A percentile compares a stretch with the other conserved stretches of the same genome.
These are phyloP conservation scores for Cynoglossus semilaevis DNA, from an alignment of 2,113 vertebrate species.

Conservation along the genomic window DNA sequence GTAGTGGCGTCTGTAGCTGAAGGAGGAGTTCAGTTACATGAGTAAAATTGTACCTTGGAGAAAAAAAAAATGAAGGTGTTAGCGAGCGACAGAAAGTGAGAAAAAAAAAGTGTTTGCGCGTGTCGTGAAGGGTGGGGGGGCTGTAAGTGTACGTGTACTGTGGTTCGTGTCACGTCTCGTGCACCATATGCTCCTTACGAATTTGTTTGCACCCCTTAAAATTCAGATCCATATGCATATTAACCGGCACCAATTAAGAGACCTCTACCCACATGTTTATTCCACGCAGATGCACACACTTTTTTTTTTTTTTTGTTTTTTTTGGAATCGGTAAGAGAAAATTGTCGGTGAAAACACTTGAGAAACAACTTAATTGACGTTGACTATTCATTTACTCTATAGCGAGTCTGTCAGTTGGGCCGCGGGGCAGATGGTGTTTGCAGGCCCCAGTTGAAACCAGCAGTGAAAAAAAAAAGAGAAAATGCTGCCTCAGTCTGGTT, in stretches of 20 bases:
- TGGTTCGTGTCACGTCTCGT: constrained; percentile 56
- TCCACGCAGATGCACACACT: constrained; percentile 28
- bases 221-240: constrained; percentile 54
- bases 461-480: constrained; percentile 34
- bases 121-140: too few species aligned
- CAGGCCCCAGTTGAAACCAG: constrained; percentile 36
- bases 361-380: constrained; percentile 66
- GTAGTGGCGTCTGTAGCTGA: too few species aligned
- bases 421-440: constrained; percentile 62
- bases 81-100: too few species aligned
- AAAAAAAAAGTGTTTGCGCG: too few species aligned
- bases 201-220: constrained; percentile 67
- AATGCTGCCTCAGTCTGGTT: constrained; percentile 20
- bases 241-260: constrained; percentile 64
- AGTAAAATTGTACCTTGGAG: too few species aligned
- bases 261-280: constrained; percentile 43
- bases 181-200: constrained; percentile 66
- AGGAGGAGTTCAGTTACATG: too few species aligned
- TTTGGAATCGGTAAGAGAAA: constrained; percentile 49
- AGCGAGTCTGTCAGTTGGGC: constrained; percentile 40
- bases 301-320: constrained; percentile 42
- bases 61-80: constrained; percentile 40
- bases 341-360: constrained; percentile 54
- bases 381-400: constrained; percentile 59
- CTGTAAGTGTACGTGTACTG: constrained; percentile 45